Evolutionary conservation across 2,797 vertebrate species (phyloP).

Genomic region (Malacoraja senta): DNA sequence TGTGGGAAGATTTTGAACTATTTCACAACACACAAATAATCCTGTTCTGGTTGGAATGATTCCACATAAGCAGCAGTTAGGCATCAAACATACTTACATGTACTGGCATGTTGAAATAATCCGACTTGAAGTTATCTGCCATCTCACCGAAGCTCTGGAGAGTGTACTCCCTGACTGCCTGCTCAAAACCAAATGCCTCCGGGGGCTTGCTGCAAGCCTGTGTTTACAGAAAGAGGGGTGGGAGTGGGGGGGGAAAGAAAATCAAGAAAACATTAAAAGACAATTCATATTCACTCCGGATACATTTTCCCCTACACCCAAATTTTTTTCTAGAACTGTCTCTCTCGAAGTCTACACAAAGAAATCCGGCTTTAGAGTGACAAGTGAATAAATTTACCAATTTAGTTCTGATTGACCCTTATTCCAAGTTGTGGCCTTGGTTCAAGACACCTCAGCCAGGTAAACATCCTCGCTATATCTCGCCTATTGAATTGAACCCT

Average conservation of each 20-base stretch:
- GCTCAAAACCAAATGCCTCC: slow-evolving; percentile 95
- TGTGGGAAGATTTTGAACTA: not conserved
- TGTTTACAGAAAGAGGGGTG: slow-evolving; percentile 39
- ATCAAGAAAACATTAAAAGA: not conserved
- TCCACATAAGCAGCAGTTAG: not conserved
- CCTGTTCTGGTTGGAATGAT: not conserved
- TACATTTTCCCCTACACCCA: not conserved
- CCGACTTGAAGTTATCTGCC: slow-evolving; percentile 98
- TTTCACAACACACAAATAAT: not conserved
- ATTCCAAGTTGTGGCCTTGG: no score
- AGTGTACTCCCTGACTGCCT: slow-evolving; percentile 87
- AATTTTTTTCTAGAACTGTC: not conserved
- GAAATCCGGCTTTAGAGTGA: no score
- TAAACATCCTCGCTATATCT: no score
- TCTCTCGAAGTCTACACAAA: not conserved
- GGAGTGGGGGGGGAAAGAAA: not conserved
- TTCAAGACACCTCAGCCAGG: no score
- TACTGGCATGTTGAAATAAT: slow-evolving; percentile 99
- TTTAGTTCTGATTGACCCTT: no score
- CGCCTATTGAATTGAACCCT: no score
- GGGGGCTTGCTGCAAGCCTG: slow-evolving; percentile 97
- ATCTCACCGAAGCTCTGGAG: slow-evolving; percentile 97
- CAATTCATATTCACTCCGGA: not conserved
- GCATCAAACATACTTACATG: slow-evolving; percentile 68
- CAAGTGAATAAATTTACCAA: no score